Evolutionary conservation across 2,888 invertebrate species (phyloP).

Genomic region (Pammene aurita): DNA sequence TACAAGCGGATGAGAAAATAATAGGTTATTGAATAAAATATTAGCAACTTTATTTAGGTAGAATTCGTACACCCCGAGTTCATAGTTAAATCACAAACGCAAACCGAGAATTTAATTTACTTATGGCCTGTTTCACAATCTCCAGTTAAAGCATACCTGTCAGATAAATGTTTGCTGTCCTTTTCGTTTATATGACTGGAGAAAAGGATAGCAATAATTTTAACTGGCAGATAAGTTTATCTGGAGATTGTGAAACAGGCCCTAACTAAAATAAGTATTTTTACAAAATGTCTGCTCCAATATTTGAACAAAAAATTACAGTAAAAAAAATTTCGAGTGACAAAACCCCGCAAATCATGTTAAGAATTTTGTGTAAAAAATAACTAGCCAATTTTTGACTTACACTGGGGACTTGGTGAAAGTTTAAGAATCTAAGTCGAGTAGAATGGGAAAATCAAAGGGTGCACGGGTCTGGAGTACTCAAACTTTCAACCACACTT

Average conservation of each 20-base stretch:
- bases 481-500: constrained; percentile 47
- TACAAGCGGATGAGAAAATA: too few species aligned
- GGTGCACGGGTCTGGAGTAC: constrained; percentile 40
- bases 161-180: too few species aligned
- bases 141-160: too few species aligned
- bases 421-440: constrained; percentile 45
- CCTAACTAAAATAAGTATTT: background rate
- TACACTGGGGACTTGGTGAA: constrained; percentile 39
- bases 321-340: constrained; percentile 5
- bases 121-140: too few species aligned
- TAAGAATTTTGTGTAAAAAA: constrained; percentile 10
- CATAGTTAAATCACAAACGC: constrained; percentile 2
- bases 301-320: constrained; percentile 7
- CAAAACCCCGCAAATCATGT: constrained; percentile 6
- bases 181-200: too few species aligned
- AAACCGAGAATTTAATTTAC: too few species aligned
- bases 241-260: too few species aligned
- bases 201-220: too few species aligned
- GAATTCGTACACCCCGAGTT: constrained; percentile 18
- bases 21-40: background rate
- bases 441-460: constrained; percentile 45
- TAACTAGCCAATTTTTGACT: constrained; percentile 6
- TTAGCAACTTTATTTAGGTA: background rate
- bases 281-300: background rate
- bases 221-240: too few species aligned